Evolutionary conservation across 2,797 vertebrate species (phyloP), one percentile per base, ranked within the genome.

Genomic region (Sphenopsis melanotis): DNA sequence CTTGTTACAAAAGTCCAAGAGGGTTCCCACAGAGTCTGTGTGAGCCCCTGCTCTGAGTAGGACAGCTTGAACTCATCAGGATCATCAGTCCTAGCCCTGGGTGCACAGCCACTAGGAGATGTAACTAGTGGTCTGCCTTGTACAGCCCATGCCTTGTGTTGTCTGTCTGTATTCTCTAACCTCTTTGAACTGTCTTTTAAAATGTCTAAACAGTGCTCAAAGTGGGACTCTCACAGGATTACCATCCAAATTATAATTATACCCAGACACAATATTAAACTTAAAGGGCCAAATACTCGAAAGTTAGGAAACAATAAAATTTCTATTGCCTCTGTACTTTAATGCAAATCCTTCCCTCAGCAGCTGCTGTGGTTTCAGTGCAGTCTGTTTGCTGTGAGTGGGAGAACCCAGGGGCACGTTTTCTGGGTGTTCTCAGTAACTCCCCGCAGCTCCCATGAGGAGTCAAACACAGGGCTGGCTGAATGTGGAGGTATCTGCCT

Each of bases 1-100:
- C 16, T 32, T 74, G 30, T 8, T n/a, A 14, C 3, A 0, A 3
- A 42, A 46, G 56, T 8, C 0, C 1, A 53, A 12, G 16, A 15
- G 50, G 3, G 6, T 24, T 19, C 10, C 12, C 2, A 1, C 4
- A 47, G 29, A 6, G 4, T 41, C 42, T 87, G 16, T 36, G 29
- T 4, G 4, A 76, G 39, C 6, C 41, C 15, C 37, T 49, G 26
- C 21, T 52, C 34, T 37, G 32, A 71, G 16, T 2, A 2, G 57
- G 55, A 41, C 16, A 46, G 18, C 34, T 57, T 60, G 50, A 93
- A 53, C 11, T 56, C 41, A 22, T 16, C 29, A 49, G 47, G n/a
- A 7, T 36, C 22, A 53, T 22, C 53, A 23, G 12, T 81, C 47
- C 52, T 29, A 30, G 55, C 30, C 37, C 27, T 34, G 23, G 24